phyloP scores from a whole-genome alignment of 2,797 vertebrate species.

The Pangasius mekongensis region DNA sequence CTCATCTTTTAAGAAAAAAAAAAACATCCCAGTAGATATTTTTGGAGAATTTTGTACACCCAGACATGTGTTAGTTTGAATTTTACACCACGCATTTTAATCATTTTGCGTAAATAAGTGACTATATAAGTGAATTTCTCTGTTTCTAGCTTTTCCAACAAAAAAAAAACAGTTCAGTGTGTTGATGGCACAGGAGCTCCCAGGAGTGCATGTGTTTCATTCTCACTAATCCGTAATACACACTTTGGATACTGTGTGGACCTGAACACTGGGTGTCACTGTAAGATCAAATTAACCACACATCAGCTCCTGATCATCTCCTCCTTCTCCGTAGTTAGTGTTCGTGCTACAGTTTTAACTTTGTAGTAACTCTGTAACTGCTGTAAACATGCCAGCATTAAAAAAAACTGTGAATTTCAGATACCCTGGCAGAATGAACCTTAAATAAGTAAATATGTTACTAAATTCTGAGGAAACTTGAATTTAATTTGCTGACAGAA shows the following conservation, averaged over 20 bases:
- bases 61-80: too few relatives aligned
- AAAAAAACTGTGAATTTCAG: neutral
- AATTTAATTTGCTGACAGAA: neutral
- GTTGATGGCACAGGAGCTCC: too few relatives aligned
- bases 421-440: neutral
- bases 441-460: neutral
- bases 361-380: neutral
- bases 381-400: neutral
- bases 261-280: slow-evolving; percentile 7
- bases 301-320: neutral
- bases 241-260: neutral
- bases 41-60: too few relatives aligned
- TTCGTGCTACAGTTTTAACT: neutral
- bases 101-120: too few relatives aligned
- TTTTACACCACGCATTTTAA: too few relatives aligned
- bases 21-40: too few relatives aligned
- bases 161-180: too few relatives aligned
- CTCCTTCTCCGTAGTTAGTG: neutral
- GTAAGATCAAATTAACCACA: neutral
- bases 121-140: too few relatives aligned
- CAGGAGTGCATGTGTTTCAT: too few relatives aligned
- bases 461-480: neutral
- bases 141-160: too few relatives aligned
- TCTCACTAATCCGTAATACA: too few relatives aligned
- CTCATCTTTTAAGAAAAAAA: too few relatives aligned